These are phyloP conservation scores for Actinostola sp. DNA, from an alignment of 92 coral and sea anemone species.

Conservation along the genomic window DNA sequence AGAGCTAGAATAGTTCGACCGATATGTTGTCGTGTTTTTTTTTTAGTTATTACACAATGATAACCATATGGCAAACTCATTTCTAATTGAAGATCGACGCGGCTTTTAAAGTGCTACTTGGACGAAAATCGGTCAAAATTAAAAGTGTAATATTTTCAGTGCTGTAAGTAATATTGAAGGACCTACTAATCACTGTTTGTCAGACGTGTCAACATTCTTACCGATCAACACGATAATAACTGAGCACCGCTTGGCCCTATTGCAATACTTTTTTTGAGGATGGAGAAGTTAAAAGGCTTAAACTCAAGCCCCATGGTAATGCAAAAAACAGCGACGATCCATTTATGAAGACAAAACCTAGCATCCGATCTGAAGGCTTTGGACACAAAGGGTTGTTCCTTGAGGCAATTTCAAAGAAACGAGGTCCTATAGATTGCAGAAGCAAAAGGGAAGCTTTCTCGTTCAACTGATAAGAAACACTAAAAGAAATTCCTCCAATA, in stretches of 20 bases:
- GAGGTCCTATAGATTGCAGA: not conserved
- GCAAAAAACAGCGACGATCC: slow-evolving; percentile 4
- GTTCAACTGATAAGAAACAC: not conserved
- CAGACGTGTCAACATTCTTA: no score
- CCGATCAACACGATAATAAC: no score
- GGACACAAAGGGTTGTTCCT: not conserved
- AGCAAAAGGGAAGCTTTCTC: slow-evolving; percentile 4
- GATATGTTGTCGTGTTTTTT: no score
- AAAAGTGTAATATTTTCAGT: no score
- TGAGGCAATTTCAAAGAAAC: slow-evolving; percentile 2
- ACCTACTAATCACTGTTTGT: no score
- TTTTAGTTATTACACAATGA: no score
- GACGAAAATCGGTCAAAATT: no score
- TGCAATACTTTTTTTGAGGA: slow-evolving; percentile 26
- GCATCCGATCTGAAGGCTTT: not conserved
- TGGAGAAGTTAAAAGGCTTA: slow-evolving; percentile 3
- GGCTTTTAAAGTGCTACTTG: no score
- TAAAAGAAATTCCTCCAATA: not conserved
- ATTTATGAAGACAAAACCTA: not conserved
- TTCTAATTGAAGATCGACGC: no score
- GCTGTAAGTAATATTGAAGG: no score
- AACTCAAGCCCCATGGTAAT: slow-evolving; percentile 1
- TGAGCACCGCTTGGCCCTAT: slow-evolving; percentile 9
- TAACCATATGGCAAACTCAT: no score
- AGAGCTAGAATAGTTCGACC: no score